Conservation (phyloP, 2,888 invertebrate species). For the Boloria euphrosyne region DNA sequence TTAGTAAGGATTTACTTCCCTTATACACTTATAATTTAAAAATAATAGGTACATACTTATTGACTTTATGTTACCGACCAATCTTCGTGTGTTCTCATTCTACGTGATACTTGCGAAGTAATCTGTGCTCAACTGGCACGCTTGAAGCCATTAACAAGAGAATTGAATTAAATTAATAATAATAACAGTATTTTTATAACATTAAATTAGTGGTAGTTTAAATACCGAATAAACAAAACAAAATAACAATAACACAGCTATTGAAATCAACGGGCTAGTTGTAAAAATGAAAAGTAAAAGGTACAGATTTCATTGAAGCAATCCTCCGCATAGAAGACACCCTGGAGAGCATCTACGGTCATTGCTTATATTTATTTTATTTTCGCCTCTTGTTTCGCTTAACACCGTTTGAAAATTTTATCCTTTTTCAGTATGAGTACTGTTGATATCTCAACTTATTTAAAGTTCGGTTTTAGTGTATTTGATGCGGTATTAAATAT, state of each 20-base stretch:
- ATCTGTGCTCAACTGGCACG: too few species aligned
- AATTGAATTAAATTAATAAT: too few species aligned
- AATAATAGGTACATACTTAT: too few species aligned
- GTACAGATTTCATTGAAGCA: constrained; percentile 23
- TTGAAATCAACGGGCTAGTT: constrained; percentile 16
- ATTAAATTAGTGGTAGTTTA: too few species aligned
- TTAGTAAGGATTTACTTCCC: too few species aligned
- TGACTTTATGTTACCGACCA: too few species aligned
- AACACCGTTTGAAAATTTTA: constrained; percentile 1
- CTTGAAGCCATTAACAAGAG: too few species aligned
- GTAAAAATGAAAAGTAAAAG: constrained; percentile 1
- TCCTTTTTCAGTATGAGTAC: background rate
- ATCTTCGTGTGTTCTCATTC: too few species aligned
- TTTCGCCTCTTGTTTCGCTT: constrained; percentile 20
- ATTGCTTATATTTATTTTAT: constrained; percentile 34
- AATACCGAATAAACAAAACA: background rate
- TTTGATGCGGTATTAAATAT: background rate
- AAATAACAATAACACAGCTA: background rate
- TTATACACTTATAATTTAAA: too few species aligned
- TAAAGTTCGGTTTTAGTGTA: background rate
- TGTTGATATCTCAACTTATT: too few species aligned
- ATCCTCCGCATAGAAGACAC: constrained; percentile 31
- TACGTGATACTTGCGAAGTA: too few species aligned
- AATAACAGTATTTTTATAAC: too few species aligned
- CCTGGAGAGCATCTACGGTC: constrained; percentile 30